Conservation (phyloP, 2,113 vertebrate genomes). For the Hippocampus comes region DNA sequence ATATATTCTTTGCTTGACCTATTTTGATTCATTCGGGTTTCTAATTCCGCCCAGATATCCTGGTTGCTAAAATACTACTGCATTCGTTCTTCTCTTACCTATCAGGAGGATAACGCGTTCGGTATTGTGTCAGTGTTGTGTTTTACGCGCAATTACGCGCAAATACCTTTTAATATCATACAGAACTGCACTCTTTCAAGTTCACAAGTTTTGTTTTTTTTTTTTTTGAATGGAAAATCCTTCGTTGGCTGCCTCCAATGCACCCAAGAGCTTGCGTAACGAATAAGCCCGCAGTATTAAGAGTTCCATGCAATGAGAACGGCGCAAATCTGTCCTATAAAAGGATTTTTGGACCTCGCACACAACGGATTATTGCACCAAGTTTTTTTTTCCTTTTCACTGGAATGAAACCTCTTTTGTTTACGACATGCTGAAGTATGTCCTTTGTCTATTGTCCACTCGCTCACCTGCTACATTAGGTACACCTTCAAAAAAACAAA, state of each 20-base stretch:
- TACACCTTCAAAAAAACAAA: not conserved
- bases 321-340: slow-evolving; percentile 23
- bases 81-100: not conserved
- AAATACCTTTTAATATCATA: not conserved
- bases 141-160: not conserved
- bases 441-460: not conserved
- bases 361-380: slow-evolving; percentile 25
- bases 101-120: not conserved
- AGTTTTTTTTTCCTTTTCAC: not conserved
- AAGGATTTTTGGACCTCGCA: slow-evolving; percentile 16
- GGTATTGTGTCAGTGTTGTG: not conserved
- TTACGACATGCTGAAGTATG: not conserved
- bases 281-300: slow-evolving; percentile 46
- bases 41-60: not conserved
- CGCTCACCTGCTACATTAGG: not conserved
- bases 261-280: slow-evolving; percentile 60
- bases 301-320: slow-evolving; percentile 15
- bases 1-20: not conserved
- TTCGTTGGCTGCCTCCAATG: slow-evolving; percentile 4
- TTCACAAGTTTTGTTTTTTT: not conserved
- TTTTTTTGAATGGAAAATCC: slow-evolving; percentile 14
- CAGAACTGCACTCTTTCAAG: not conserved
- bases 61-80: not conserved
- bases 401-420: not conserved
- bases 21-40: not conserved